These are phyloP conservation scores for Drosophila melanica DNA, from an alignment of 1,140 invertebrate genomes.

Conservation along the genomic window DNA sequence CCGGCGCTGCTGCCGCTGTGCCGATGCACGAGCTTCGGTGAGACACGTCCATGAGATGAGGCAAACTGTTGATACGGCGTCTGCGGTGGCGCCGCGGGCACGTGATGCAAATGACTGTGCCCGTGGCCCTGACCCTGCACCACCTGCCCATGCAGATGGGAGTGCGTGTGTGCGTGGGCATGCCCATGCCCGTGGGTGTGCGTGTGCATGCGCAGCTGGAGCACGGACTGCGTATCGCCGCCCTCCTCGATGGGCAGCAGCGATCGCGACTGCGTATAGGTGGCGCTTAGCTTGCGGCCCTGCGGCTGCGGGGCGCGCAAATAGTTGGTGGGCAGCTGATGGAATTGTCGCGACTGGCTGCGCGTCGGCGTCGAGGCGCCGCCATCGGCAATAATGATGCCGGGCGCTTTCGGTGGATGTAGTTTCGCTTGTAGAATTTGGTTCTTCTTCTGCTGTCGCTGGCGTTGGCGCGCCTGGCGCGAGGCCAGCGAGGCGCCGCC, in stretches of 20 bases:
- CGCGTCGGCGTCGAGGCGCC: slow-evolving; percentile 81
- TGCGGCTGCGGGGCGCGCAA: slow-evolving; percentile 76
- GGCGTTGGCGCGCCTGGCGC: slow-evolving; percentile 87
- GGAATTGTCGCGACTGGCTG: slow-evolving; percentile 85
- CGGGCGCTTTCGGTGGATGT: slow-evolving; percentile 84
- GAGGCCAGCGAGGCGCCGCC: slow-evolving; percentile 89
- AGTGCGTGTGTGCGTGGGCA: slow-evolving; percentile 38
- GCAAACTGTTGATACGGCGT: slow-evolving; percentile 75
- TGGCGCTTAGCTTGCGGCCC: slow-evolving; percentile 80
- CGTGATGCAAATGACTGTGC: slow-evolving; percentile 35
- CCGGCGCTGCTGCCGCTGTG: slow-evolving; percentile 77
- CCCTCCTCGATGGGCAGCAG: slow-evolving; percentile 83
- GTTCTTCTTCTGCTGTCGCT: slow-evolving; percentile 84
- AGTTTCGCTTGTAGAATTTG: slow-evolving; percentile 84
- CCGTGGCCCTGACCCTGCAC: slow-evolving; percentile 19
- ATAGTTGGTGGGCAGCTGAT: slow-evolving; percentile 85
- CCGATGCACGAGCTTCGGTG: slow-evolving; percentile 78
- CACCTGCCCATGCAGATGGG: slow-evolving; percentile 36
- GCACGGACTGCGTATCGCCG: slow-evolving; percentile 76
- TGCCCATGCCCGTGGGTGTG: slow-evolving; percentile 63
- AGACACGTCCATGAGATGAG: slow-evolving; percentile 72
- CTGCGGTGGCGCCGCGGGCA: slow-evolving; percentile 25
- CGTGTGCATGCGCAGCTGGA: slow-evolving; percentile 78
- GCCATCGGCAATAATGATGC: slow-evolving; percentile 60
- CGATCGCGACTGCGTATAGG: slow-evolving; percentile 82